Evolutionary conservation across 2,797 vertebrate species (phyloP).

Genomic region (Onychomys torridus): DNA sequence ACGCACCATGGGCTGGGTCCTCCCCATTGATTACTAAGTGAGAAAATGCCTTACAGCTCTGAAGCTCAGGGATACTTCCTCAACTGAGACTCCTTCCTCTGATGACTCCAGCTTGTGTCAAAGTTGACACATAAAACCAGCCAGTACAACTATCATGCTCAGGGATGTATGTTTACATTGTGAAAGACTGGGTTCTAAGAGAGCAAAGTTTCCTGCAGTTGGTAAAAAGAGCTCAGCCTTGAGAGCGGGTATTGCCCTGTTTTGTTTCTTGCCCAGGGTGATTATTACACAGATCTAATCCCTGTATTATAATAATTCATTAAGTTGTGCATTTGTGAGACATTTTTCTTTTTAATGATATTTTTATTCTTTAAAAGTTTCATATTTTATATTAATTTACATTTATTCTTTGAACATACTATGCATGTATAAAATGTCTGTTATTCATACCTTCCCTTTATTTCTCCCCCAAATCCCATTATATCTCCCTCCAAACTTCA

Average conservation of each 20-base stretch:
- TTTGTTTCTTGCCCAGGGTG: neutral
- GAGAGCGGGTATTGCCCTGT: neutral
- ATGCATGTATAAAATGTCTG: neutral
- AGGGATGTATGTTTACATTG: neutral
- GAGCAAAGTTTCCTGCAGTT: neutral
- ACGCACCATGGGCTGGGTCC: neutral
- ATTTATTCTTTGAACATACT: neutral
- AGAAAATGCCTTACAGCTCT: neutral
- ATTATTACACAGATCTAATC: neutral
- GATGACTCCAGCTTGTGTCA: neutral
- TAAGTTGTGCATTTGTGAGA: neutral
- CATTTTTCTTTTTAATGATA: neutral
- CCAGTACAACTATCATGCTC: neutral
- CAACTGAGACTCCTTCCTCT: neutral
- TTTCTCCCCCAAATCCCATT: neutral
- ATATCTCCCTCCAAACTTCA: neutral
- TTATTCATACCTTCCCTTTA: too few relatives aligned
- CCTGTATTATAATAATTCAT: neutral
- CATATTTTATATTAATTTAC: neutral
- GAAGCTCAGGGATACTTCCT: neutral
- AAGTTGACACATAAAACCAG: neutral
- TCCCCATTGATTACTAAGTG: neutral
- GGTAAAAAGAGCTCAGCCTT: neutral
- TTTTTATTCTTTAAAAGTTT: neutral
- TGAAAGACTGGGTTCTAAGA: neutral